Base-by-base conservation (phyloP, 2,113 vertebrate genomes). In the Turnix velox region DNA sequence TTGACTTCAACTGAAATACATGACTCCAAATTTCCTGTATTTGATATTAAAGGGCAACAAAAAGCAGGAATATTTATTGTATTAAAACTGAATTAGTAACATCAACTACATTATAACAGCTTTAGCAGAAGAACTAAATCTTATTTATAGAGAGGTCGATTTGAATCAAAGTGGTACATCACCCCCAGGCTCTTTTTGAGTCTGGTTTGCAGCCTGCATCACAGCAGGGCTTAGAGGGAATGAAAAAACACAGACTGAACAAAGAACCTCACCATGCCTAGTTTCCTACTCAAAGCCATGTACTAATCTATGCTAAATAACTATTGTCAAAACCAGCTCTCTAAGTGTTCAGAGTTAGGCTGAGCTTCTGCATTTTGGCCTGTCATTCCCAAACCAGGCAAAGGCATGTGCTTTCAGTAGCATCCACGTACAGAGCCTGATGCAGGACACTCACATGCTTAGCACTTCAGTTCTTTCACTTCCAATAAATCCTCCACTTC, bases 181-280 rank as follows among this genome's bases (percentile, higher is more conserved):
- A 49, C 8, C 39, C 63, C 49, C 46, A 52, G 61, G 33, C 18
- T 27, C 25, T 43, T 69, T 75, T 28, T 52, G 42, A 33, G 15
- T 43, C 82, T 59, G 28, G 8, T 43, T 75, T 84, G 52, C 69
- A 87, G 0, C 1, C 37, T 7, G 5, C 33, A 43, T 9, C 3
- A 2, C 23, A 71, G 52, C 18, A 74, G 6, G 12, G 46, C 40
- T 87, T 80, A n/a, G 2, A 87, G 12, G 18, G 43, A 71, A 85
- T 9, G 20, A 39, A 68, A 68, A 42, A 39, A 49, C 14, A 0
- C 16, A n/a, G 87, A 57, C 14, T 5, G 39, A 83, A 55, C 6
- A 25, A 42, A 54, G 12, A 3, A 1, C 0, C 4, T 9, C 42
- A 33, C 2, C 8, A 20, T 2, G 6, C 23, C 35, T 66, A 19